Conservation (phyloP, 2,797 vertebrate species). For the Pogoniulus pusillus region DNA sequence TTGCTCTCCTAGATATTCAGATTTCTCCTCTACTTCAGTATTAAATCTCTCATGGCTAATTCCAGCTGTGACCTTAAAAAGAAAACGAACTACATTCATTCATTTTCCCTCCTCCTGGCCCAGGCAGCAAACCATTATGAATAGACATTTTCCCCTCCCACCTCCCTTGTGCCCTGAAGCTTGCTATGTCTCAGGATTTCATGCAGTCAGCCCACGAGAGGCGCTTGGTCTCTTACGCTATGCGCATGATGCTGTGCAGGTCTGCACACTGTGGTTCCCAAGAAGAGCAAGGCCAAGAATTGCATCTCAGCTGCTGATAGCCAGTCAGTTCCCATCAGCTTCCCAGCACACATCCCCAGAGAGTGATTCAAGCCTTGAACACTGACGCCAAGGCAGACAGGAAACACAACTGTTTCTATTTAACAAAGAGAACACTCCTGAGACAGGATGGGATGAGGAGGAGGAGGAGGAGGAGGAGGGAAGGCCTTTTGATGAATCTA, state of each 20-base stretch:
- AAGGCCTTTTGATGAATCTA: neutral
- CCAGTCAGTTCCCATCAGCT: neutral
- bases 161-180: neutral
- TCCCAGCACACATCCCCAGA: neutral
- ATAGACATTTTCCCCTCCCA: neutral
- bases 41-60: neutral
- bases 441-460: neutral
- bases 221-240: neutral
- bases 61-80: constrained; percentile 17
- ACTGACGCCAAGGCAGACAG: neutral
- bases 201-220: neutral
- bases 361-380: neutral
- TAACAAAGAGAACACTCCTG: neutral
- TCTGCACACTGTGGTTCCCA: constrained; percentile 11
- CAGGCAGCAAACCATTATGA: constrained; percentile 2
- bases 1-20: neutral
- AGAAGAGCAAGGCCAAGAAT: neutral
- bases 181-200: neutral
- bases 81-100: neutral
- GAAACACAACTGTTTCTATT: constrained; percentile 11
- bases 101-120: neutral
- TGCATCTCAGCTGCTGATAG: constrained; percentile 39
- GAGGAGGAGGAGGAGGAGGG: neutral
- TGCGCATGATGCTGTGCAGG: neutral
- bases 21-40: neutral